Percentiles rank a stretch among this genome's conserved stretches.
Conservation (phyloP, 2,797 vertebrate genomes). For the Ficedula albicollis region DNA sequence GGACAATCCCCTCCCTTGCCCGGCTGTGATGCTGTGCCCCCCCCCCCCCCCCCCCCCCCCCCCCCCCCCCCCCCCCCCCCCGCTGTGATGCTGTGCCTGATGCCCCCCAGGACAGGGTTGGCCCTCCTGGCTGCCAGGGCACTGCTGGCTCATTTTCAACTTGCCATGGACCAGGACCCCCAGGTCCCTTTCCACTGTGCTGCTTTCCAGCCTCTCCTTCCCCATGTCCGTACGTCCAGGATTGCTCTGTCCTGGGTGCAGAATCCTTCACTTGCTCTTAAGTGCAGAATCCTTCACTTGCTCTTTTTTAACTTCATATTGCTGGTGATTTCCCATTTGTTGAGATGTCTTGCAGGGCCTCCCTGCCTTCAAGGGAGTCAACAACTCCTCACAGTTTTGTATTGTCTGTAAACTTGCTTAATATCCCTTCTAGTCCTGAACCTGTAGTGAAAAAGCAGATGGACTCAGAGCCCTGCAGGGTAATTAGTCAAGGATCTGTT, state of each 20-base stretch:
- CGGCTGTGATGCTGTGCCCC: accelerated
- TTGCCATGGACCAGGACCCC: accelerated
- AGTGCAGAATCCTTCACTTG: background rate
- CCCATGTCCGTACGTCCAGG: accelerated
- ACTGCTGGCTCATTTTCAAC: background rate
- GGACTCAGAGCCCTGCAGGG: background rate
- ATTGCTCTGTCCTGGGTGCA: background rate
- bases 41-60: too few relatives aligned
- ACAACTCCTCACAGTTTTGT: background rate
- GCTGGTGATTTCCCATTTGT: background rate
- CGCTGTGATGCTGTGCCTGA: accelerated
- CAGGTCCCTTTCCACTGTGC: background rate
- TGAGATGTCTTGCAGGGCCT: background rate
- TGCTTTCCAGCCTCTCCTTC: background rate
- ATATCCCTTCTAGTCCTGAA: background rate
- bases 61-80: accelerated
- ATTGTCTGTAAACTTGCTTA: background rate
- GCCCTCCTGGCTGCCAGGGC: background rate
- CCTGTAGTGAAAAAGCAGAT: background rate
- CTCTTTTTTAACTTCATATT: background rate
- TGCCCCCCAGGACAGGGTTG: accelerated
- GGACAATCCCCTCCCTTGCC: background rate
- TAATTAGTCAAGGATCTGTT: background rate
- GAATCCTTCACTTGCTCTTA: background rate
- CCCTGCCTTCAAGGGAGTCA: too few relatives aligned